Evolutionary conservation across 2,113 vertebrate species (phyloP).

Genomic region (Podarcis muralis): DNA sequence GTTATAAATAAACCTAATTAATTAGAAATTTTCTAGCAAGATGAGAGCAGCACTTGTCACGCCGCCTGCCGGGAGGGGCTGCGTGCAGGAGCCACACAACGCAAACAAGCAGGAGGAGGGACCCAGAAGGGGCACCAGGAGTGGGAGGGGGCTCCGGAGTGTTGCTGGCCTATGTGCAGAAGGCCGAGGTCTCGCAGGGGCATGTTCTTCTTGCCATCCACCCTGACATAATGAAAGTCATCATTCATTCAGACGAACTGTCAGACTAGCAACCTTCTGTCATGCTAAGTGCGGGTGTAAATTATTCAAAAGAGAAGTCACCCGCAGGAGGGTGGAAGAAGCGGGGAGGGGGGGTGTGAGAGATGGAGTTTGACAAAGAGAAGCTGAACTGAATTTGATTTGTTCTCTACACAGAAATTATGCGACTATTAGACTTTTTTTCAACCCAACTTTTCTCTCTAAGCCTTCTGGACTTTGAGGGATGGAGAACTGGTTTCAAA

Average conservation of each 20-base stretch:
- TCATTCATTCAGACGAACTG: constrained; percentile 32
- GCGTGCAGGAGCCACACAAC: neutral
- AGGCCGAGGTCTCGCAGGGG: neutral
- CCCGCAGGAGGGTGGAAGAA: neutral
- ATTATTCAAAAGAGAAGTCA: constrained; percentile 37
- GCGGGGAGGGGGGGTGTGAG: no score
- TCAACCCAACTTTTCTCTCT: neutral
- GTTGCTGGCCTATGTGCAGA: neutral
- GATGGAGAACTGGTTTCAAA: neutral
- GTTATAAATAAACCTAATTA: constrained; percentile 47
- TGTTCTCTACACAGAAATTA: neutral
- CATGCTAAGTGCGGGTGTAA: constrained; percentile 37
- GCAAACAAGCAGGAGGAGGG: neutral
- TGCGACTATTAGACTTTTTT: neutral
- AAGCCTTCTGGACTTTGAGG: neutral
- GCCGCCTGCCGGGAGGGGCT: constrained; percentile 15
- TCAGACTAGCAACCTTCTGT: constrained; percentile 37
- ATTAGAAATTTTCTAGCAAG: constrained; percentile 42
- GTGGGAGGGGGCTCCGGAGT: neutral
- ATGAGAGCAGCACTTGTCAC: constrained; percentile 34
- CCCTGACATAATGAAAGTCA: constrained; percentile 37
- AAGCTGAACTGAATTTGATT: constrained; percentile 13
- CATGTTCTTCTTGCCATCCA: neutral
- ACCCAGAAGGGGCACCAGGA: neutral
- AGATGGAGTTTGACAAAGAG: constrained; percentile 10